Base-by-base conservation (phyloP, 1,140 invertebrate genomes). In the Heliothis subflexa region DNA sequence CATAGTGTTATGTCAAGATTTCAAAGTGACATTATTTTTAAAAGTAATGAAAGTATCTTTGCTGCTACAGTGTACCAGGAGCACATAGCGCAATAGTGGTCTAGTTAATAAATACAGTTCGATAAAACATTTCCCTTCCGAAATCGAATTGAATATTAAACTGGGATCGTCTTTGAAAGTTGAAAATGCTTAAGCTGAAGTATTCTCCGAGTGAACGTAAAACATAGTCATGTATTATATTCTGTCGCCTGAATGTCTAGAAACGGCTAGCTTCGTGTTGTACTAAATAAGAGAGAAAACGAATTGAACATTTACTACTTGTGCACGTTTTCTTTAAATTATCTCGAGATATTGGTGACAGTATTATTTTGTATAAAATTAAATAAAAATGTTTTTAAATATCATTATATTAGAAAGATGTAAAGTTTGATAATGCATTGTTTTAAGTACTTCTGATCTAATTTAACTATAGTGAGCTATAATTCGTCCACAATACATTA, bases 201-300 rank as follows among this genome's bases (percentile, higher is more conserved):
- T 83, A 81, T 83, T 85, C 83, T 81, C 66, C 55, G 68, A 59
- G 13, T 59, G 61, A 78, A 54, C 59, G 76, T n/a, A 18, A 25
- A 55, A 70, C 74, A 33, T 78, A 78, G 47, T 71, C n/a, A 73
- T 75, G 49, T 75, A 75, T 74, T 40, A 49, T 28, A 57, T 74
- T 81, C 77, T 84, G 61, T 84, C 81, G 76, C 72, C 66, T 82
- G 45, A 59, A 81, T 86, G 85, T 86, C 80, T 86, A 86, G 85
- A 81, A 82, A 55, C 75, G 62, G 85, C 85, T 86, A 86, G 85
- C 85, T 86, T 83, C 83, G 82, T 81, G 72, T 79, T 80, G 45
- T 78, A 61, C 1, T 75, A 49, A 52, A 16, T 76, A 57, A 79
- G 62, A 21, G 71, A 57, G 13, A 49, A 70, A 16, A 16, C 54